phyloP scores from a whole-genome alignment of 2,888 invertebrate genomes.

The Alsophila aescularia region DNA sequence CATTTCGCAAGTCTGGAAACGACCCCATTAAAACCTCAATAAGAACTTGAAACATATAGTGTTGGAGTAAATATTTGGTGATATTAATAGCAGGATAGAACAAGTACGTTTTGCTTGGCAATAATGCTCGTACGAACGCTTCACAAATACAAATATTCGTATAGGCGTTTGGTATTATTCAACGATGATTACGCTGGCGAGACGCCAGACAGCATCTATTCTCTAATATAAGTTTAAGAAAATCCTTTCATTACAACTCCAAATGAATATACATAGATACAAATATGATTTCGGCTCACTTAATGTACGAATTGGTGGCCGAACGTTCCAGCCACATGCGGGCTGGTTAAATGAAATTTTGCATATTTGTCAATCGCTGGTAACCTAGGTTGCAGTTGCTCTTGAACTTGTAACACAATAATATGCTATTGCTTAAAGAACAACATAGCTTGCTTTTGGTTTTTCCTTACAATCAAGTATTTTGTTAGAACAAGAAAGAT shows the following conservation, averaged over 20 bases:
- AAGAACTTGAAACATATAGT: neutral
- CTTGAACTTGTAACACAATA: neutral
- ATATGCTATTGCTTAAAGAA: no score
- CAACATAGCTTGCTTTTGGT: no score
- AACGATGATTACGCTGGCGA: slow-evolving; percentile 62
- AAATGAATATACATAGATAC: slow-evolving; percentile 11
- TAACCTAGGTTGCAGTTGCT: neutral
- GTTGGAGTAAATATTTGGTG: slow-evolving; percentile 25
- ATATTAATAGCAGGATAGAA: slow-evolving; percentile 46
- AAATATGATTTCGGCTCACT: slow-evolving; percentile 12
- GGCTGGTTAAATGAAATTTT: slow-evolving; percentile 13
- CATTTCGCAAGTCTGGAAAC: no score
- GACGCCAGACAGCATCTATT: slow-evolving; percentile 52
- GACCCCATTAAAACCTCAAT: neutral
- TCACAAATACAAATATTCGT: slow-evolving; percentile 56
- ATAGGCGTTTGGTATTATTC: slow-evolving; percentile 56
- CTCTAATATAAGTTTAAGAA: slow-evolving; percentile 16
- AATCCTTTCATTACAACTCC: slow-evolving; percentile 17
- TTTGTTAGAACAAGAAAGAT: no score
- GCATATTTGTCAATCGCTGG: neutral
- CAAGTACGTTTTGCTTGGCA: slow-evolving; percentile 52
- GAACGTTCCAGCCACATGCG: slow-evolving; percentile 4
- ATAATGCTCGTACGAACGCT: slow-evolving; percentile 52
- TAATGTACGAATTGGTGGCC: slow-evolving; percentile 14
- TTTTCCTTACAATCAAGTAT: no score